These are phyloP conservation scores for Tragelaphus imberbis DNA, from an alignment of 2,113 vertebrate species.

Conservation along the genomic window DNA sequence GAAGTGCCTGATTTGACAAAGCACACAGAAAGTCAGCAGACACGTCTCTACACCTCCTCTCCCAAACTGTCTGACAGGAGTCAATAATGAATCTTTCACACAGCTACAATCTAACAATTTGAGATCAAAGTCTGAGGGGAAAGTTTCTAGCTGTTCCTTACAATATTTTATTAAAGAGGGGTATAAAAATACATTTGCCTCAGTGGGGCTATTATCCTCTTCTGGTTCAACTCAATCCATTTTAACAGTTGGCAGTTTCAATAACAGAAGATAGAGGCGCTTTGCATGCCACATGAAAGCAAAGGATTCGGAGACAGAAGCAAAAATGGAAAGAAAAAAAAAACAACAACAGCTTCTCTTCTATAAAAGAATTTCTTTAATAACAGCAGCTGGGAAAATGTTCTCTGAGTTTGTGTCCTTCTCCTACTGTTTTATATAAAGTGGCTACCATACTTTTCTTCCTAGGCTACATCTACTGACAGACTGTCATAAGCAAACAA, in stretches of 20 bases:
- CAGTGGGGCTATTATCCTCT: constrained; percentile 18
- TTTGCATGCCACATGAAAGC: constrained; percentile 52
- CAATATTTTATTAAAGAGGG: constrained; percentile 64
- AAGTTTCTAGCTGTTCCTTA: constrained; percentile 56
- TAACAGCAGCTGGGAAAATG: constrained; percentile 11
- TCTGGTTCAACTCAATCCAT: constrained; percentile 43
- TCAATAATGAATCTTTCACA: constrained; percentile 85
- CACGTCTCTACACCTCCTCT: constrained; percentile 68
- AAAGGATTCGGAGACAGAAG: constrained; percentile 26
- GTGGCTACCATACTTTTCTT: constrained; percentile 21
- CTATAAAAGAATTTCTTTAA: constrained; percentile 51
- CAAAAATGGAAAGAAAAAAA: background rate
- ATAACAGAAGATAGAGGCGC: constrained; percentile 39
- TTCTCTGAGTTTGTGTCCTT: constrained; percentile 21
- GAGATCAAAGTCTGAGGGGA: constrained; percentile 72
- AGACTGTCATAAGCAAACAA: constrained; percentile 69
- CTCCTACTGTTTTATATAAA: constrained; percentile 50
- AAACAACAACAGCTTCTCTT: constrained; percentile 10
- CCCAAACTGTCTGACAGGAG: constrained; percentile 78
- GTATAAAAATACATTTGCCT: constrained; percentile 44
- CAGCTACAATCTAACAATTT: constrained; percentile 74
- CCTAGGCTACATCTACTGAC: constrained; percentile 20
- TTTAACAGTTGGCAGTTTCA: constrained; percentile 61
- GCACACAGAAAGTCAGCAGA: constrained; percentile 76
- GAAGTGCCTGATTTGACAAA: constrained; percentile 87